Conservation (phyloP, 2,888 invertebrate species). For the Dromius quadrimaculatus region DNA sequence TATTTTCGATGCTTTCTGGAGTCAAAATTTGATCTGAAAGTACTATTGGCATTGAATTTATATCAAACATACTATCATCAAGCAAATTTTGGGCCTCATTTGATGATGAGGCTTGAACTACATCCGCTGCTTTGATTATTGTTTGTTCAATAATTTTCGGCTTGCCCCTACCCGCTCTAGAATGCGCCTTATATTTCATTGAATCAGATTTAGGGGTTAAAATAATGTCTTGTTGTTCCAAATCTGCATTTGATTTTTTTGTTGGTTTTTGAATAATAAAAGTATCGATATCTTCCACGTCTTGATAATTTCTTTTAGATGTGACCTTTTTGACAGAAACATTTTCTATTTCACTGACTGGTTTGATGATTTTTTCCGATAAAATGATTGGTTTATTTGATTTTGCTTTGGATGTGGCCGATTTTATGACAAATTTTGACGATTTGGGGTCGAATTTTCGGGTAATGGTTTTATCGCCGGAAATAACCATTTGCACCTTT, state of each 20-base stretch:
- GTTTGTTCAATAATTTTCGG: constrained; percentile 65
- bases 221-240: constrained; percentile 41
- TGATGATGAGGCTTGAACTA: constrained; percentile 58
- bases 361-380: constrained; percentile 64
- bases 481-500: constrained; percentile 48
- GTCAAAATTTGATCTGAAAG: constrained; percentile 78
- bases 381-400: constrained; percentile 62
- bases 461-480: constrained; percentile 51
- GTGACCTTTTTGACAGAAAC: constrained; percentile 61
- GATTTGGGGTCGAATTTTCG: constrained; percentile 50
- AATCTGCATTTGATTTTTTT: constrained; percentile 54
- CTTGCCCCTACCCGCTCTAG: constrained; percentile 59
- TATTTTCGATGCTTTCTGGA: constrained; percentile 76
- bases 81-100: constrained; percentile 54
- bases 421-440: constrained; percentile 55
- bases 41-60: constrained; percentile 82
- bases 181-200: constrained; percentile 33
- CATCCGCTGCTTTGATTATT: constrained; percentile 65
- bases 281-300: constrained; percentile 64
- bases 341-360: constrained; percentile 57
- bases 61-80: constrained; percentile 74
- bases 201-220: constrained; percentile 48
- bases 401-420: constrained; percentile 52
- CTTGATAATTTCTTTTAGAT: constrained; percentile 60
- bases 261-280: constrained; percentile 63